Conservation (phyloP, 2,113 vertebrate species). For the Onychorhynchus coronatus region DNA sequence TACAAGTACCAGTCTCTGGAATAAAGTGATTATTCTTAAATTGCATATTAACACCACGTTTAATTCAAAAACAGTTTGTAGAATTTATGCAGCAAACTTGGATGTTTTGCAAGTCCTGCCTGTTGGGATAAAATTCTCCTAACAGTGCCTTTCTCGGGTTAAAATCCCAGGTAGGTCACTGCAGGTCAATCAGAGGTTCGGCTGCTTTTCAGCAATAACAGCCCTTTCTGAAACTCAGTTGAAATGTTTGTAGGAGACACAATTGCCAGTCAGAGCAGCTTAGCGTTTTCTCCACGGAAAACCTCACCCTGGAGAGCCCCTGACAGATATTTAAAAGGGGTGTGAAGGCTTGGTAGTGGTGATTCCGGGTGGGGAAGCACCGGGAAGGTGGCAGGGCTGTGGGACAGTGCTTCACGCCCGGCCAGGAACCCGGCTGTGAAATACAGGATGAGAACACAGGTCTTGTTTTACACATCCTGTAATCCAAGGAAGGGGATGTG, state of each 20-base stretch:
- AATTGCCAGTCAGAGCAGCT: not conserved
- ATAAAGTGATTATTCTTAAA: not conserved
- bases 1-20: not conserved
- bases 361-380: not conserved
- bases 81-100: not conserved
- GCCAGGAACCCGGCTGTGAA: not conserved
- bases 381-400: not conserved
- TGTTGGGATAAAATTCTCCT: not conserved
- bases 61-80: not conserved
- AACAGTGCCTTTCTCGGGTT: not conserved
- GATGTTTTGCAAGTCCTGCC: not conserved
- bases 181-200: not conserved
- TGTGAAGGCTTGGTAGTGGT: not conserved
- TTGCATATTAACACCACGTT: not conserved
- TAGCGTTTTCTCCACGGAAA: not conserved
- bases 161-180: not conserved
- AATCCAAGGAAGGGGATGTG: not conserved
- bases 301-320: not conserved
- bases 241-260: not conserved
- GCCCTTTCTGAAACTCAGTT: not conserved
- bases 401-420: accelerated
- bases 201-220: not conserved
- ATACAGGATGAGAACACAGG: not conserved
- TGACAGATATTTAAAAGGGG: not conserved
- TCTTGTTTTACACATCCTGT: constrained; percentile 8